Base-by-base conservation (phyloP, 2,888 invertebrate species). In the Drosophila maculinotata region DNA sequence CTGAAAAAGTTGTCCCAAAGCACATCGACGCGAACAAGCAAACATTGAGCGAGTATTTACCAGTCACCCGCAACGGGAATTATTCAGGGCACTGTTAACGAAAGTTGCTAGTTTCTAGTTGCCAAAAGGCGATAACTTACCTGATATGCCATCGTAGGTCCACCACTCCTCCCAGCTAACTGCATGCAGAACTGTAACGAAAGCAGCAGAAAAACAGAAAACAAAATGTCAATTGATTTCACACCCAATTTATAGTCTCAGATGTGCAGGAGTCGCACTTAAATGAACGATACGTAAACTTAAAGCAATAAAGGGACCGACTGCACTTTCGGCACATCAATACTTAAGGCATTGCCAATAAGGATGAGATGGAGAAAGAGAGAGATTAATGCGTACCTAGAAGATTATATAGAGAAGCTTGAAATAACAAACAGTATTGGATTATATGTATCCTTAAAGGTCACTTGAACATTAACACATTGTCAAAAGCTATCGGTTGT, bases 91-190 rank as follows among this genome's bases (percentile, higher is more conserved):
- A 17, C 10, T 5, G 6, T 15, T 23, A 48, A 23, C 23, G 33
- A 17, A 47, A 10, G 15, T 12, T 39, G 25, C n/a, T 9, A 41
- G 7, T 17, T 44, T 8, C 5, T 28, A 17, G n/a, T n/a, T 15
- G 6, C 10, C 6, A 30, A 9, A 12, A n/a, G 31, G 9, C 12
- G 25, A 33, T 30, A 17, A 44, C 94, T 95, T 93, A 97, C 97
- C 97, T 93, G 97, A 97, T 92, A 97, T 97, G 76, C 97, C 97
- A 93, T 97, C 97, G 93, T 97, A 97, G 85, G 97, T 97, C 97
- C 97, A 97, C 97, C 97, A 97, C 93, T 97, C 97, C 92, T 97
- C 97, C 97, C 97, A 97, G 92, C 96, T 97, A 89, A 91, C 90
- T 80, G 90, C 90, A 66, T 89, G 80, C 54, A 89, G 69, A 10